Evolutionary conservation across 2,888 invertebrate species (phyloP), one percentile per base, ranked within the genome.

Genomic region (Neoitamus cyanurus): DNA sequence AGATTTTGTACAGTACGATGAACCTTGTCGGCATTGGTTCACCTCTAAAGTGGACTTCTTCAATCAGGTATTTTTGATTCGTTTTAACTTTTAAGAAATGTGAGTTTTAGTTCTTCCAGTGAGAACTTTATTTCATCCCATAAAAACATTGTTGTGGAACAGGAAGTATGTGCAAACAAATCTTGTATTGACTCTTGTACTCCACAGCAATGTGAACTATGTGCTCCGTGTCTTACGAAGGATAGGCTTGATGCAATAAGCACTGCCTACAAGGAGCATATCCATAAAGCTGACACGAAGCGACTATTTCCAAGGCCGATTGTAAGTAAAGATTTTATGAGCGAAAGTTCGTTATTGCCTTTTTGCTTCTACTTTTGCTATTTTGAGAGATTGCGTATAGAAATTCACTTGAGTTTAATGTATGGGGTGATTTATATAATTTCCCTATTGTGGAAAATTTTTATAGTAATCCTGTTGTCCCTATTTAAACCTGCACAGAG

Each of bases 1-100:
- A 99, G 92, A 96, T 99, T 0, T 88, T 99, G 11, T 97, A 95
- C 90, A 97, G 96, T 90, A 89, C 97, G 34, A 93, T 98, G 83
- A 93, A 95, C 30, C 90, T 99, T 46, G 94, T 96, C 6, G 98
- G 98, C 0, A 91, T 98, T 11, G 93, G 93, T 3, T 92, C 92
- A 83, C 90, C 92, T 88, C 93, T 0, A 89, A 68, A 69, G 31
- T 42, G 15, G 77, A 13, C 25, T 13, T 5, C 37, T 37, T 58
- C 58, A 20, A 34, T n/a, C 3, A 83, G 25, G 42, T 83, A 42
- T n/a, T 28, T 1, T 7, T 25, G 58, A 9, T 9, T 20, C 25
- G 20, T 7, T 25, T 4, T 1, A 9, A 58, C 9, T 58, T 58
- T 58, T 9, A 58, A 20, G 9, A 58, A 20, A 20, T 20, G 9